Percentiles rank a stretch among this genome's conserved stretches.
These are phyloP conservation scores for Emydocephalus ijimae DNA, from an alignment of 2,113 vertebrate genomes.

Conservation along the genomic window DNA sequence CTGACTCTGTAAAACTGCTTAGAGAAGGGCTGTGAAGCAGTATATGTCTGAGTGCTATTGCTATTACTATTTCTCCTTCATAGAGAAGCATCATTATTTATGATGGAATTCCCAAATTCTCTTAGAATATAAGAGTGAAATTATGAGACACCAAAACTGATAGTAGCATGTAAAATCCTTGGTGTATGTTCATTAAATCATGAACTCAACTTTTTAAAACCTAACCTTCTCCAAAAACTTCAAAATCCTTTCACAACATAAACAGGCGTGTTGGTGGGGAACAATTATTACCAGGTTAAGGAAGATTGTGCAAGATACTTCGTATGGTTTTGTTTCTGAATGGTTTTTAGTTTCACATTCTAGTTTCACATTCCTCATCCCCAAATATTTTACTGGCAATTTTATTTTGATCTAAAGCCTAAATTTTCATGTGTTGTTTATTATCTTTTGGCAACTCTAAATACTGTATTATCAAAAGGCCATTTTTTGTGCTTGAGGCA, in stretches of 20 bases:
- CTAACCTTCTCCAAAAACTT: not conserved
- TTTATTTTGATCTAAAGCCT: not conserved
- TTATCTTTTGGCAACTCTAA: not conserved
- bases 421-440: not conserved
- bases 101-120: not conserved
- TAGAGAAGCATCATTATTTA: not conserved
- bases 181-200: not conserved
- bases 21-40: not conserved
- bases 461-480: not conserved
- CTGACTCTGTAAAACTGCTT: not conserved
- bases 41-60: not conserved
- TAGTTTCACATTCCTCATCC: not conserved
- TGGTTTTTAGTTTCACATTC: not conserved
- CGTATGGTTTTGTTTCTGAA: not conserved
- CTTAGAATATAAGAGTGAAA: not conserved
- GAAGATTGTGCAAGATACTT: not conserved
- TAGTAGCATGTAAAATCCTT: not conserved
- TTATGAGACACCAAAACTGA: not conserved
- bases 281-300: not conserved
- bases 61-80: not conserved
- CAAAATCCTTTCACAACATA: not conserved
- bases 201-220: not conserved
- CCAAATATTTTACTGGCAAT: not conserved
- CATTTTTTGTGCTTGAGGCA: not conserved
- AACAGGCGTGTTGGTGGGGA: not conserved